A percentile compares a stretch with the other conserved stretches of the same genome.
These are phyloP conservation scores for Aurelia aurita complex sp. Pacific DNA, from an alignment of 30 jellyfish, hydroid and myxozoan genomes.

Conservation along the genomic window DNA sequence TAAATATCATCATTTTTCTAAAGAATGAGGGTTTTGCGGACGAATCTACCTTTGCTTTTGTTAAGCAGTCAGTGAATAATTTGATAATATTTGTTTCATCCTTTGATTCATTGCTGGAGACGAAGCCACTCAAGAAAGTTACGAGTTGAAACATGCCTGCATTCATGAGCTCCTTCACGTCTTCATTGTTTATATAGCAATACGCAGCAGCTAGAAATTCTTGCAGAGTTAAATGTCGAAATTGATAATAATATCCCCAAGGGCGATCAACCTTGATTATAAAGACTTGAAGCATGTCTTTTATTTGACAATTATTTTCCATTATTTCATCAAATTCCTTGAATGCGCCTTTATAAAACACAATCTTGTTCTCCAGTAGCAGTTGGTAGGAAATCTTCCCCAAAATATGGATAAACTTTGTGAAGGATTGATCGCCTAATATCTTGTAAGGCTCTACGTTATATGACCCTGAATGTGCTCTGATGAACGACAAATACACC, in stretches of 20 bases:
- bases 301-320: background rate
- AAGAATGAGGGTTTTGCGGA: too few relatives aligned
- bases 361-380: constrained; percentile 1
- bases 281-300: background rate
- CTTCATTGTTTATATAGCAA: background rate
- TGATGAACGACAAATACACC: background rate
- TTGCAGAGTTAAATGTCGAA: constrained; percentile 12
- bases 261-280: background rate
- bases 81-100: too few relatives aligned
- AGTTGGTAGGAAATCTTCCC: background rate
- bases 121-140: background rate
- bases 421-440: background rate
- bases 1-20: too few relatives aligned
- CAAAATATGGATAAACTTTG: background rate
- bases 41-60: too few relatives aligned
- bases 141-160: background rate
- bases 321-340: background rate
- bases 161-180: background rate
- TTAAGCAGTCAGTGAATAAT: too few relatives aligned
- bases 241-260: background rate
- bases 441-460: too few relatives aligned
- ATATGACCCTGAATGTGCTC: background rate
- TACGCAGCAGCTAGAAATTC: constrained; percentile 9
- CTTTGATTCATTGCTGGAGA: background rate
- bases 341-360: background rate